Evolutionary conservation across 2,797 vertebrate species (phyloP), one percentile per base, ranked within the genome.

Genomic region (Sebastes umbrosus): DNA sequence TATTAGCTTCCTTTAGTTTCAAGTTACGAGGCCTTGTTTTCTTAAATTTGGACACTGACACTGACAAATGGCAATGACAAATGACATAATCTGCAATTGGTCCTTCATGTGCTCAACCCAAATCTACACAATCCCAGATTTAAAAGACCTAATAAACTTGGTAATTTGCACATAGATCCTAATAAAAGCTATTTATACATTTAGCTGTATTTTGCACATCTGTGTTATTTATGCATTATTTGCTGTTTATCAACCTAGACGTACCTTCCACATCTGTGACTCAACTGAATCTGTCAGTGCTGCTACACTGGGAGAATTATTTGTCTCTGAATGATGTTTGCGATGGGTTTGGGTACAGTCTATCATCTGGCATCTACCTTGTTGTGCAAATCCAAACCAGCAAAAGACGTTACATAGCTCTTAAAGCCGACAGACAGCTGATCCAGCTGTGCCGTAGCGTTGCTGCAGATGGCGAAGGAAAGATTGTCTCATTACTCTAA

Each of bases 171-270:
- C 25, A n/a, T 11, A 18, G 6, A 36, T 36, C 1, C 27, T 18
- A 14, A 43, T 18, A 2, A 50, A 13, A 59, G 63, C 27, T 67
- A 1, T 67, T 32, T 58, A 1, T 32, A 58, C 20, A 22, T 77
- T 18, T 68, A 9, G 39, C 52, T 66, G 58, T 32, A 60, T 62
- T 77, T 58, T 87, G 80, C 85, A 83, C 88, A 93, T 87, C 87
- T 93, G 89, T 91, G 84, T 91, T 85, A 69, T 85, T 89, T 54
- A n/a, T 71, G 87, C 82, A 57, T 85, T 50, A 50, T 75, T 82
- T 81, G 54, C 24, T 72, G 39, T 79, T 76, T 25, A 59, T 71
- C 52, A 68, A 69, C 75, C 66, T 63, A 5, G 67, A 68, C 4
- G 3, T 36, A 87, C 88, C 75, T 80, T 69, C 6, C 60, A 86